A percentile compares a stretch with the other conserved stretches of the same genome.
These are phyloP conservation scores for Coremacera marginata DNA, from an alignment of 2,888 invertebrate species.

Conservation along the genomic window DNA sequence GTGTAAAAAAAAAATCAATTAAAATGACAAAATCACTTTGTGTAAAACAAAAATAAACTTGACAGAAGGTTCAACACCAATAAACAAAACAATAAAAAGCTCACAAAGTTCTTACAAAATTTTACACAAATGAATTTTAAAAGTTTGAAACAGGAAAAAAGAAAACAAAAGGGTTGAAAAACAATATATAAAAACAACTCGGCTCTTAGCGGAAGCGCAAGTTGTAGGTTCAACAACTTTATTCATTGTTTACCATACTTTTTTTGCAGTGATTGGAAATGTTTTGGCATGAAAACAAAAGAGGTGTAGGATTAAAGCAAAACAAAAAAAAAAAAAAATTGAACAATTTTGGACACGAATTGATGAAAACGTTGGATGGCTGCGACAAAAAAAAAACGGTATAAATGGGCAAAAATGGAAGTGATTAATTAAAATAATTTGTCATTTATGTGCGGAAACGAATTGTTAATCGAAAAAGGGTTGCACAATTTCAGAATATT, in stretches of 20 bases:
- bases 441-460: slow-evolving; percentile 17
- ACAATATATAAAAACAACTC: background rate
- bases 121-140: background rate
- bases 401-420: background rate
- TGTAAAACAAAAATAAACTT: background rate
- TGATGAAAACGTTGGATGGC: background rate
- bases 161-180: background rate
- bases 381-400: background rate
- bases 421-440: slow-evolving; percentile 30
- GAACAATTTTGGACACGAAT: background rate
- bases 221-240: slow-evolving; percentile 15
- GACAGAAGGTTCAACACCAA: background rate
- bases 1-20: background rate
- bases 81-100: no score
- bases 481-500: background rate
- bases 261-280: slow-evolving; percentile 16
- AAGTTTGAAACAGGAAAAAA: background rate
- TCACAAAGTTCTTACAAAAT: background rate
- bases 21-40: background rate
- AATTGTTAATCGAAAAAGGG: slow-evolving; percentile 19
- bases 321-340: background rate
- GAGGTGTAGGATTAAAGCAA: background rate
- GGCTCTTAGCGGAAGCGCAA: background rate
- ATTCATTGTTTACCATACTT: slow-evolving; percentile 18
- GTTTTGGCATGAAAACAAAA: background rate